A percentile compares a stretch with the other conserved stretches of the same genome.
Conservation (phyloP, 2,113 vertebrate species). For the Cottus gobio region DNA sequence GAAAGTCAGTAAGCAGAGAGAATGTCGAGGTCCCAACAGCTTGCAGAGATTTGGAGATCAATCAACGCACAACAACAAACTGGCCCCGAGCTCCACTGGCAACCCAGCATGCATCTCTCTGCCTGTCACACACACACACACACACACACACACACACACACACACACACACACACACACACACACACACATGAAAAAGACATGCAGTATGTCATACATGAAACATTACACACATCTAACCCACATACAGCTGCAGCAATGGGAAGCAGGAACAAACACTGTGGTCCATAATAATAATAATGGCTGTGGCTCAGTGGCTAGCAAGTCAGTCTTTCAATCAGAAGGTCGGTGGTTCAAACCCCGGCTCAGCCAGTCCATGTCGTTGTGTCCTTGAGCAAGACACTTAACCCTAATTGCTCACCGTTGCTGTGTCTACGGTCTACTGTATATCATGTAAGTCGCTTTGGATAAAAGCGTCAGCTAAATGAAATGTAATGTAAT, state of each 20-base stretch:
- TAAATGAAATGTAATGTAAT: no score
- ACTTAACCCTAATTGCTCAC: no score
- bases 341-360: no score
- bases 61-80: conserved; percentile 34
- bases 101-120: conserved; percentile 8
- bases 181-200: background rate
- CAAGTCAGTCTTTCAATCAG: no score
- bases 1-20: conserved; percentile 22
- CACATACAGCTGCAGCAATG: background rate
- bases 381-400: no score
- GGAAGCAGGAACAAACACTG: background rate
- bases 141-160: background rate
- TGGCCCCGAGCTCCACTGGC: conserved; percentile 27
- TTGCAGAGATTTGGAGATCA: conserved; percentile 51
- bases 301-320: no score
- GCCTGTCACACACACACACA: background rate
- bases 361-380: no score
- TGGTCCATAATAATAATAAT: background rate
- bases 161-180: conserved; percentile 2
- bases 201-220: conserved; percentile 19
- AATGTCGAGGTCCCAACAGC: conserved; percentile 41
- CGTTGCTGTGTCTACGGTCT: no score
- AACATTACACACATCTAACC: conserved; percentile 12
- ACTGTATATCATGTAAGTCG: no score
- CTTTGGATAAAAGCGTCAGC: no score